These are phyloP conservation scores for Pseudocheirus occidentalis DNA, from an alignment of 2,797 vertebrate species.

Conservation along the genomic window DNA sequence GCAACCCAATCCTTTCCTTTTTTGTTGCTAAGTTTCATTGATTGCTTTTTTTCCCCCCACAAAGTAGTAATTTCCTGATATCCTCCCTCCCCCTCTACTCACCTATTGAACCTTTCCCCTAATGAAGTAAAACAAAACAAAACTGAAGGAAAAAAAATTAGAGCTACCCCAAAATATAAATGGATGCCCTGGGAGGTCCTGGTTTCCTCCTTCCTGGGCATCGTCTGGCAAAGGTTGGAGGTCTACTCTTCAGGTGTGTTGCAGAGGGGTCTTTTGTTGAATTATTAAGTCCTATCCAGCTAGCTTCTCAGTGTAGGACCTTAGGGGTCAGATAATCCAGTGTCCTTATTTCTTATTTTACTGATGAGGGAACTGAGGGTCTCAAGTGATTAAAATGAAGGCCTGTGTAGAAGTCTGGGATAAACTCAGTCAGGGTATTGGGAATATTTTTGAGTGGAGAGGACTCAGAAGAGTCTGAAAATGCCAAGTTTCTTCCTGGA, in stretches of 20 bases:
- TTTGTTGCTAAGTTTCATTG: background rate
- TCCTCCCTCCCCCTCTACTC: background rate
- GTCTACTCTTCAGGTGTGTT: background rate
- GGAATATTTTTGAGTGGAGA: too few relatives aligned
- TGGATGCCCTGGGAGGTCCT: background rate
- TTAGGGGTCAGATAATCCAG: too few relatives aligned
- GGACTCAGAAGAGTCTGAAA: too few relatives aligned
- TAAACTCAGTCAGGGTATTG: too few relatives aligned
- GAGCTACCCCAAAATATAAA: background rate
- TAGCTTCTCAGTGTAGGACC: too few relatives aligned
- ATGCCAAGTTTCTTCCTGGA: too few relatives aligned
- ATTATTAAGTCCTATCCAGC: background rate
- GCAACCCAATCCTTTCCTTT: background rate
- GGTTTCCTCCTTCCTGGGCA: background rate
- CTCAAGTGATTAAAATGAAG: too few relatives aligned
- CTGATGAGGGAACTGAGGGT: too few relatives aligned
- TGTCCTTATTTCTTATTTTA: too few relatives aligned
- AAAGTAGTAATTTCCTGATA: background rate
- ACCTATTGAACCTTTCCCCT: background rate
- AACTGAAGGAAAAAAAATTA: background rate
- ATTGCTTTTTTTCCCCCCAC: background rate
- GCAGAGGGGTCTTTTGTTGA: background rate
- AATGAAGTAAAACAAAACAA: background rate
- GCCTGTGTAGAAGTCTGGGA: too few relatives aligned
- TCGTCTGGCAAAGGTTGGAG: background rate